Evolutionary conservation across 1,140 invertebrate genomes (phyloP).

Genomic region (Drosophila bocqueti): DNA sequence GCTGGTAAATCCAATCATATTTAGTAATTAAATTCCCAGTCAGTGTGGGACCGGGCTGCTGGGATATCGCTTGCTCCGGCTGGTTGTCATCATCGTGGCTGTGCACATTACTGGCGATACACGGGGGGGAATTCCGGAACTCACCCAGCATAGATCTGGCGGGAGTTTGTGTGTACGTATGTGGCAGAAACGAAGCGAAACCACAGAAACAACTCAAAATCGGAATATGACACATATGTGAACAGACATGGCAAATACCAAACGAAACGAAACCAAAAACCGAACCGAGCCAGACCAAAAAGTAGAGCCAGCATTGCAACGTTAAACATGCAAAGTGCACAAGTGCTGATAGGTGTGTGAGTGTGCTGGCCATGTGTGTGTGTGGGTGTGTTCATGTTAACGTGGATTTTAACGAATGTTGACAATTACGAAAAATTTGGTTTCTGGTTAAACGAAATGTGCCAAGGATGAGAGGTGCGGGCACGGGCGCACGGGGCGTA

Average conservation of each 20-base stretch:
- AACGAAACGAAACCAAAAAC: slow-evolving; percentile 55
- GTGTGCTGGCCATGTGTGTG: neutral
- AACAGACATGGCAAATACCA: slow-evolving; percentile 70
- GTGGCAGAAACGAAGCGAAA: slow-evolving; percentile 51
- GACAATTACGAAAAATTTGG: slow-evolving; percentile 83
- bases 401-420: slow-evolving; percentile 79
- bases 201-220: slow-evolving; percentile 81
- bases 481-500: slow-evolving; percentile 36
- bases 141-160: slow-evolving; percentile 10
- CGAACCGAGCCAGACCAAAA: slow-evolving; percentile 36
- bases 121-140: neutral
- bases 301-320: slow-evolving; percentile 61
- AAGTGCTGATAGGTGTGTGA: slow-evolving; percentile 63
- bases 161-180: slow-evolving; percentile 2
- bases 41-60: neutral
- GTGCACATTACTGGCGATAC: slow-evolving; percentile 50
- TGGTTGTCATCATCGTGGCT: slow-evolving; percentile 59
- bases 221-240: slow-evolving; percentile 79
- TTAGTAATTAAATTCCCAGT: slow-evolving; percentile 44
- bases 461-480: slow-evolving; percentile 33
- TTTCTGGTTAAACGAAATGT: slow-evolving; percentile 72
- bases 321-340: slow-evolving; percentile 75
- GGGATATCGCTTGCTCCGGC: slow-evolving; percentile 2
- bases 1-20: slow-evolving; percentile 46
- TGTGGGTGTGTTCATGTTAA: slow-evolving; percentile 52